phyloP scores from a whole-genome alignment of 2,113 vertebrate species.

The Catagonus wagneri region DNA sequence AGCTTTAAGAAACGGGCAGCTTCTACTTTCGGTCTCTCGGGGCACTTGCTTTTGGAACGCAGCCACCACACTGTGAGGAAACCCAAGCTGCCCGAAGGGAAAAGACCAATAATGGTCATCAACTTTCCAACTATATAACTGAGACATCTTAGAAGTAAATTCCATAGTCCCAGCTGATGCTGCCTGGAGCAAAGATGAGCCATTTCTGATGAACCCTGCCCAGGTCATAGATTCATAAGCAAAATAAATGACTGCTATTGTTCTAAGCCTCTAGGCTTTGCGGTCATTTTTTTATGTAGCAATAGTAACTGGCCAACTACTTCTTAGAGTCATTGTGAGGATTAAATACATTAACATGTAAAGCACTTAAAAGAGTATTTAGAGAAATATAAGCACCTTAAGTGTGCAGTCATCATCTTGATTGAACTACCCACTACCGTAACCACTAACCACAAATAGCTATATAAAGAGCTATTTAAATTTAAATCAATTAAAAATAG shows the following conservation, averaged over 20 bases:
- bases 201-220: background rate
- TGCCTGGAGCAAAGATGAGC: background rate
- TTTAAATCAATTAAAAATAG: background rate
- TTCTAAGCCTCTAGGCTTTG: background rate
- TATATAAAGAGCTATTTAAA: background rate
- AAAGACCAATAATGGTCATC: background rate
- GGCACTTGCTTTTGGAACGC: background rate
- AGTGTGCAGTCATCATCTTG: background rate
- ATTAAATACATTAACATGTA: background rate
- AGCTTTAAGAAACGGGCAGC: background rate
- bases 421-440: background rate
- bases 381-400: background rate
- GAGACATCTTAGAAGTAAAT: background rate
- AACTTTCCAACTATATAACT: background rate
- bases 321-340: background rate
- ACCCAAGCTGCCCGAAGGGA: background rate
- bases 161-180: background rate
- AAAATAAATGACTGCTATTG: background rate
- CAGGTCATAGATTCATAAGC: background rate
- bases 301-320: background rate
- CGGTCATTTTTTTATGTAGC: background rate
- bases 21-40: background rate
- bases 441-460: background rate
- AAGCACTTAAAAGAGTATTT: constrained; percentile 5
- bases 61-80: background rate